These are phyloP conservation scores for Leucophenga varia DNA, from an alignment of 1,140 invertebrate genomes.

Conservation along the genomic window DNA sequence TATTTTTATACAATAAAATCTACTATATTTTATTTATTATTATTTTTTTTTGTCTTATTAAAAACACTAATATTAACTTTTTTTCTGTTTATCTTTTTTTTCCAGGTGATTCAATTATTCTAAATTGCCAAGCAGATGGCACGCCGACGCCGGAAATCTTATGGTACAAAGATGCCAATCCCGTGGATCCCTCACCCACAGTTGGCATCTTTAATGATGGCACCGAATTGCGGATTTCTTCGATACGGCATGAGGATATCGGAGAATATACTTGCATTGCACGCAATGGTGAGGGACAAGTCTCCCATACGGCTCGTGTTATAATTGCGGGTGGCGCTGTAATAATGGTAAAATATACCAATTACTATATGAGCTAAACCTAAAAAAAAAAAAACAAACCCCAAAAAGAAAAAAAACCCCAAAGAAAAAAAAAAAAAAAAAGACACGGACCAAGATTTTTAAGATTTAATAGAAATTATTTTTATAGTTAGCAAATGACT, in stretches of 20 bases:
- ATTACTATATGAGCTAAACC: too few relatives aligned
- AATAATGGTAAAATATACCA: constrained; percentile 68
- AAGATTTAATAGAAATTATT: constrained; percentile 2
- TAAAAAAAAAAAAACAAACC: constrained; percentile 20
- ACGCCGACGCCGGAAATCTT: constrained; percentile 88
- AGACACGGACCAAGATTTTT: not conserved
- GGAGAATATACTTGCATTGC: constrained; percentile 95
- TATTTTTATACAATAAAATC: too few relatives aligned
- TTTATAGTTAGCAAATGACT: too few relatives aligned
- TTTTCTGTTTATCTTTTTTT: constrained; percentile 17
- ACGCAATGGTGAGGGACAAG: constrained; percentile 90
- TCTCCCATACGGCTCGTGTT: constrained; percentile 89
- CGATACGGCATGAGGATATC: constrained; percentile 88
- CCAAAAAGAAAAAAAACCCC: not conserved
- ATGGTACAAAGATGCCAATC: constrained; percentile 88
- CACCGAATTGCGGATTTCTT: constrained; percentile 86
- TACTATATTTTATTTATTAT: too few relatives aligned
- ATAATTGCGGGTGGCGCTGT: constrained; percentile 90
- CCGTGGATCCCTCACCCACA: constrained; percentile 81
- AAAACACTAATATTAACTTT: constrained; percentile 13
- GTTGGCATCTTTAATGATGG: constrained; percentile 88
- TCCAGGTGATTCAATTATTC: constrained; percentile 86
- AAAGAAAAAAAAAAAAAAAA: constrained; percentile 2
- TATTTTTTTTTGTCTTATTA: constrained; percentile 17
- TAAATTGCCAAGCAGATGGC: constrained; percentile 93